phyloP scores from a whole-genome alignment of 2,113 vertebrate species.

The Talpa occidentalis region DNA sequence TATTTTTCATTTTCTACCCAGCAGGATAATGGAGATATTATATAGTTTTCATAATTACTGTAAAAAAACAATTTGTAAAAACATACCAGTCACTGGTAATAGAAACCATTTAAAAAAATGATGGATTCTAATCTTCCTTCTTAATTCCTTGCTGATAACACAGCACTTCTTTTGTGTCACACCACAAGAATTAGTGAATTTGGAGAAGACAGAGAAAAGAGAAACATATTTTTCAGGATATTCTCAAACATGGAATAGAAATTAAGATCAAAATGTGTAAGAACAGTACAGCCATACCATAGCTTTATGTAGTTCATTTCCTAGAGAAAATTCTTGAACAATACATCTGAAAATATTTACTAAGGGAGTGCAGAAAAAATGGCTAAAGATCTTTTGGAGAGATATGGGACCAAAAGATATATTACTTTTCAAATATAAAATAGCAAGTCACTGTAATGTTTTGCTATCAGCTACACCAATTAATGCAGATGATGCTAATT shows the following conservation, averaged over 20 bases:
- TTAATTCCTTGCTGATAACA: not conserved
- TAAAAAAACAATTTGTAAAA: not conserved
- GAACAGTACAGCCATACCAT: not conserved
- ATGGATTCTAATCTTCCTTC: not conserved
- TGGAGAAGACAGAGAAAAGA: not conserved
- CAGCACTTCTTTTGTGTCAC: not conserved
- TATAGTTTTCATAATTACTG: not conserved
- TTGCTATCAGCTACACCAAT: conserved; percentile 80
- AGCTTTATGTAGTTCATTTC: not conserved
- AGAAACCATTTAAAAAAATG: not conserved
- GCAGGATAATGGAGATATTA: not conserved
- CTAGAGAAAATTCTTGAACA: conserved; percentile 21
- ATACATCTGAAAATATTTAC: conserved; percentile 34
- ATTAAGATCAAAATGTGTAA: not conserved
- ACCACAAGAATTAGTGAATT: not conserved
- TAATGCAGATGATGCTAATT: conserved; percentile 82
- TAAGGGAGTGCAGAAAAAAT: not conserved
- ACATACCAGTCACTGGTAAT: not conserved
- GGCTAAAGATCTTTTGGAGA: conserved; percentile 33
- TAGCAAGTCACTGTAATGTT: conserved; percentile 72
- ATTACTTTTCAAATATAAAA: conserved; percentile 74
- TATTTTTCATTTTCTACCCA: not conserved
- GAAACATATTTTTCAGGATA: not conserved
- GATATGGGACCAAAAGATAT: conserved; percentile 53
- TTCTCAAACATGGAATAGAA: not conserved